Conservation (phyloP, 2,888 invertebrate genomes). For the Perizoma flavofasciatum region DNA sequence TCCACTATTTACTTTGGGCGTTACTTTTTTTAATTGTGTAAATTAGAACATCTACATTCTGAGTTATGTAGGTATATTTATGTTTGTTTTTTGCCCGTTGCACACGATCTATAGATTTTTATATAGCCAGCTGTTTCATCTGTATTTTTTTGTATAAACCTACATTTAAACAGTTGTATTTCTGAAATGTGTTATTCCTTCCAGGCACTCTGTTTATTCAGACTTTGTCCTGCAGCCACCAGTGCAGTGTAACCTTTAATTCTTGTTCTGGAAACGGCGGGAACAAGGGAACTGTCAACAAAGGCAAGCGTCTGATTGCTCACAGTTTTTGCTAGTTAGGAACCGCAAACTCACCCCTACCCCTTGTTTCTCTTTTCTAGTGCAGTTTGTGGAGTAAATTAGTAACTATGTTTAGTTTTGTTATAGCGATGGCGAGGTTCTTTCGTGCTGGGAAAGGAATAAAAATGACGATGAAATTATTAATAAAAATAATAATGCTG, state of each 20-base stretch:
- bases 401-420: conserved; percentile 21
- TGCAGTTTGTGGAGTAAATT: conserved; percentile 22
- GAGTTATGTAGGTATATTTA: too few species aligned
- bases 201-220: conserved; percentile 1
- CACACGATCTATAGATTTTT: too few species aligned
- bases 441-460: conserved; percentile 1
- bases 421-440: background rate
- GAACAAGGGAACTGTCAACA: conserved; percentile 31
- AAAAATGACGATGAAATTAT: too few species aligned
- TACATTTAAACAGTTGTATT: too few species aligned
- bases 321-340: conserved; percentile 52
- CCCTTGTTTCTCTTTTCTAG: conserved; percentile 22
- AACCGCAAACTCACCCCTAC: conserved; percentile 37
- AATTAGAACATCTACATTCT: too few species aligned
- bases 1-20: too few species aligned
- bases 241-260: conserved; percentile 12
- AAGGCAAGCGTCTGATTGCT: conserved; percentile 41
- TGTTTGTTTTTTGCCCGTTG: too few species aligned
- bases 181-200: background rate
- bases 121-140: too few species aligned
- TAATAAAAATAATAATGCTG: too few species aligned
- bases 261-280: conserved; percentile 17
- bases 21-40: too few species aligned
- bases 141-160: too few species aligned
- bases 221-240: conserved; percentile 1